Base-by-base conservation (phyloP, 2,888 invertebrate species). In the Bembecia ichneumoniformis region DNA sequence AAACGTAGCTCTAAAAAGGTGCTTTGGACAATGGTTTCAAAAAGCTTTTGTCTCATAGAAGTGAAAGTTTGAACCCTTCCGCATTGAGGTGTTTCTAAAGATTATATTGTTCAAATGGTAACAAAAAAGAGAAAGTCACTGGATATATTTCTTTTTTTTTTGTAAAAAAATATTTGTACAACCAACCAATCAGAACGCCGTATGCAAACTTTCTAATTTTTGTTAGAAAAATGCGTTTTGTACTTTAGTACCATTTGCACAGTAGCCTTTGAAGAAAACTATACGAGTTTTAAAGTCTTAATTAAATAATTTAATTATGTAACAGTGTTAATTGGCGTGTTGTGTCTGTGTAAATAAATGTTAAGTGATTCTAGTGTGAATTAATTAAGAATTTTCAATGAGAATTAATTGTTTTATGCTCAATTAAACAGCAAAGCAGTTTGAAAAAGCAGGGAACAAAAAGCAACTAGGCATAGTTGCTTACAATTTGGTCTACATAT, bases 71-170 rank as follows among this genome's bases (percentile, higher is more conserved):
- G 60, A 64, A 76, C 74, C 77, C 82, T 82, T 83, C 82, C 80
- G 78, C 68, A 62, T 79, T 75, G 69, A 58, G 49, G 55, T 51
- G 51, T 71, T 73, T 74, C 80, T 79, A 77, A 80, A 82, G 74
- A 78, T 68, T 69, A 58, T 58, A 28, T 28, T 28, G 28, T 28
- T 28, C 28, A 65, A 82, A 82, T 70, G 83, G 77, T 73, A 84
- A 82, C 82, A 84, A 83, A 86, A 84, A 82, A 73, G 82, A 86
- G 86, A 86, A 86, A 86, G 86, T 84, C 66, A 56, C 57, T 59
- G 58, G 55, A 63, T 65, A 75, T 77, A 74, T 71, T 60, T 5
- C 7, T 3, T 28, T 28, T 28, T 28, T 28, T 28, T 20, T 20
- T 2, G n/a, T 70, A 71, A 73, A 63, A 63, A 74, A 72, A 65